These are phyloP conservation scores for Tortricodes alternella DNA, from an alignment of 2,888 invertebrate genomes.

Conservation along the genomic window DNA sequence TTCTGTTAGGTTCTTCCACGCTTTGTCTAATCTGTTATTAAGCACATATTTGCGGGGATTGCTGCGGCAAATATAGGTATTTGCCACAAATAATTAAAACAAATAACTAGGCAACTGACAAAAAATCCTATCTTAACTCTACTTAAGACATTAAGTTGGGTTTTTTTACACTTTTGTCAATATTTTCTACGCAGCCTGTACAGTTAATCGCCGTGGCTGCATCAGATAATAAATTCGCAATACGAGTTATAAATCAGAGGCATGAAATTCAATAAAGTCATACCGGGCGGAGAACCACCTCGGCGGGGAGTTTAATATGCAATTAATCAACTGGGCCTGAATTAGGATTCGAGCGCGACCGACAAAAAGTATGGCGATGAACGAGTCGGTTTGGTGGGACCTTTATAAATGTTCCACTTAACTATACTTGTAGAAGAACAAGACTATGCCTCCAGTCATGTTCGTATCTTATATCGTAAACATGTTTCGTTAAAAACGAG, in stretches of 20 bases:
- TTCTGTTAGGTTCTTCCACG: too few relatives aligned
- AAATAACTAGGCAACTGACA: too few relatives aligned
- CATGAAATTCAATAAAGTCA: slow-evolving; percentile 82
- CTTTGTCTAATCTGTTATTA: too few relatives aligned
- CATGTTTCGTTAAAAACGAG: too few relatives aligned
- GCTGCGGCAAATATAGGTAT: too few relatives aligned
- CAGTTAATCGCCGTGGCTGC: slow-evolving; percentile 46
- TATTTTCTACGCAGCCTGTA: slow-evolving; percentile 23
- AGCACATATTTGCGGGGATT: too few relatives aligned
- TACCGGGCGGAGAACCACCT: slow-evolving; percentile 69
- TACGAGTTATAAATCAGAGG: slow-evolving; percentile 71
- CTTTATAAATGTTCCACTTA: not conserved
- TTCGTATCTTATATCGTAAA: not conserved
- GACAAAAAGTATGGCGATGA: slow-evolving; percentile 15
- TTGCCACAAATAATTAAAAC: too few relatives aligned
- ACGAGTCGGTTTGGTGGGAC: not conserved
- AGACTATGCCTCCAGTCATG: not conserved
- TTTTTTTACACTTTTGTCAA: not conserved
- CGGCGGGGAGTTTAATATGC: slow-evolving; percentile 48
- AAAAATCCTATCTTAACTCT: not conserved
- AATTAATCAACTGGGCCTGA: slow-evolving; percentile 31
- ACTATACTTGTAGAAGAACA: not conserved
- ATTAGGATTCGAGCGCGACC: slow-evolving; percentile 23
- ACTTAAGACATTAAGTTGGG: too few relatives aligned
- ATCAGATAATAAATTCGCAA: slow-evolving; percentile 70